Evolutionary conservation across 2,888 invertebrate species (phyloP).

Genomic region (Lithophane semibrunnea): DNA sequence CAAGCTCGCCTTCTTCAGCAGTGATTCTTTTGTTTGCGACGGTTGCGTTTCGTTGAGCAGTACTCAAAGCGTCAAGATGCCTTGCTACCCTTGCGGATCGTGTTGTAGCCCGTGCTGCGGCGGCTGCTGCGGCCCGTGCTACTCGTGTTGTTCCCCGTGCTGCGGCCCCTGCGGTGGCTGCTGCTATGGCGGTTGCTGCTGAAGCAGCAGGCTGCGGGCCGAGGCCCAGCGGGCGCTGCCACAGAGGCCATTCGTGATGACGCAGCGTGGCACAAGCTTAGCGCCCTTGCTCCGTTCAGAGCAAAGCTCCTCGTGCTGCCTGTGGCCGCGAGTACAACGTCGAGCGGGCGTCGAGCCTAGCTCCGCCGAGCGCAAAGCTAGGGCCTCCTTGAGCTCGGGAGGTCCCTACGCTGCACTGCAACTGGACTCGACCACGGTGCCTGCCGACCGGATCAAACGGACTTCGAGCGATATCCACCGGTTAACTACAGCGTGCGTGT

Average conservation of each 20-base stretch:
- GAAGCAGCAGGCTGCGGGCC: conserved; percentile 10
- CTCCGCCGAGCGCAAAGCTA: conserved; percentile 51
- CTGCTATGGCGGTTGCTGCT: conserved; percentile 63
- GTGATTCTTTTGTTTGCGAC: conserved; percentile 35
- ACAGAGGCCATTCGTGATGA: conserved; percentile 4
- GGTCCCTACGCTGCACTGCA: conserved; percentile 49
- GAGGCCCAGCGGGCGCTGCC: conserved; percentile 25
- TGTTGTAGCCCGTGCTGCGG: conserved; percentile 73
- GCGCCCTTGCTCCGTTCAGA: conserved; percentile 59
- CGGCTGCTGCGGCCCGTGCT: conserved; percentile 72
- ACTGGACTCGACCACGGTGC: conserved; percentile 34
- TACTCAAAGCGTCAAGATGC: conserved; percentile 66
- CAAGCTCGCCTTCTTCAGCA: conserved; percentile 50
- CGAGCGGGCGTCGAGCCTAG: conserved; percentile 48
- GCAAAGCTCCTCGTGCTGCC: conserved; percentile 58
- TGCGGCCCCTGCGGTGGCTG: conserved; percentile 74
- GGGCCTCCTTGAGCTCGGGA: conserved; percentile 60
- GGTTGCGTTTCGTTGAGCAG: conserved; percentile 50
- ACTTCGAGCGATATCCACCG: conserved; percentile 29
- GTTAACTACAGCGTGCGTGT: conserved; percentile 34
- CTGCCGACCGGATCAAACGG: conserved; percentile 36
- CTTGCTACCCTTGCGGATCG: conserved; percentile 70
- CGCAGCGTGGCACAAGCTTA: conserved; percentile 37
- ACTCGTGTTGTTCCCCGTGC: conserved; percentile 74
- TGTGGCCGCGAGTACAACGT: conserved; percentile 52